Evolutionary conservation across 2,888 invertebrate species (phyloP).

Genomic region (Carcina quercana): DNA sequence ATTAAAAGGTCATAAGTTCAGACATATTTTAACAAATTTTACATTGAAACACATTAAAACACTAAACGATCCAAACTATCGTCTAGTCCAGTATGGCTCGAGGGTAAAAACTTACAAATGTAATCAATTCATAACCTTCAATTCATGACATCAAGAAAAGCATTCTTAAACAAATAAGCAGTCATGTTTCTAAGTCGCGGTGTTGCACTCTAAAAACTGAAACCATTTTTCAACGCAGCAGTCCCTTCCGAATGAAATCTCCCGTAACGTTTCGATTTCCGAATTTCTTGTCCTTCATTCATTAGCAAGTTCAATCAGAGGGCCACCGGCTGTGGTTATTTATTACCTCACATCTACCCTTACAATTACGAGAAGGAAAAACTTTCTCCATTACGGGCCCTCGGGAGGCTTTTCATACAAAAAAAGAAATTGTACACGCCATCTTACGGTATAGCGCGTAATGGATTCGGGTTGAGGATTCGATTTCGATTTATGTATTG

Average conservation of each 20-base stretch:
- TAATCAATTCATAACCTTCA: too few species aligned
- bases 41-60: too few species aligned
- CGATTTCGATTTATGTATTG: slow-evolving; percentile 41
- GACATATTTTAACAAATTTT: too few species aligned
- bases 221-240: slow-evolving; percentile 52
- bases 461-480: slow-evolving; percentile 55
- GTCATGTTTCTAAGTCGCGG: too few species aligned
- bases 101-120: too few species aligned
- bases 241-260: slow-evolving; percentile 29
- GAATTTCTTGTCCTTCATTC: slow-evolving; percentile 69
- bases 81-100: too few species aligned
- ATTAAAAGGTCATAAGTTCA: too few species aligned
- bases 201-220: slow-evolving; percentile 50
- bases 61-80: too few species aligned
- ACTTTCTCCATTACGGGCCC: slow-evolving; percentile 67
- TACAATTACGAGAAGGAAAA: slow-evolving; percentile 70
- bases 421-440: slow-evolving; percentile 60
- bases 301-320: slow-evolving; percentile 74
- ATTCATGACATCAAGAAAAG: slow-evolving; percentile 8
- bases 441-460: slow-evolving; percentile 50
- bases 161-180: slow-evolving; percentile 13
- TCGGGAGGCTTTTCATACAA: slow-evolving; percentile 58
- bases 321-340: slow-evolving; percentile 62
- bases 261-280: slow-evolving; percentile 51
- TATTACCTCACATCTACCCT: slow-evolving; percentile 68